A percentile compares a stretch with the other conserved stretches of the same genome.
These are phyloP conservation scores for zebrafish (Danio rerio) DNA, from an alignment of 2,113 vertebrate genomes.

Conservation along the genomic window GRCz12tu NC_133199.1:6196001-6196500, in stretches of 20 bases:
- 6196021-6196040: conserved; percentile 15
- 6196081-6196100: neutral
- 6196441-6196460: too few species aligned
- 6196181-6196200: conserved; percentile 34
- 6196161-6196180: neutral
- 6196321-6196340: too few species aligned
- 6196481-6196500: too few species aligned
- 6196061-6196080: neutral
- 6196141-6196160: neutral
- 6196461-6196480: too few species aligned
- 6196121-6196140: neutral
- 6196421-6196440: too few species aligned
- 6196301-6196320: too few species aligned
- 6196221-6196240: neutral
- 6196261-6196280: neutral
- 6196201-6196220: neutral
- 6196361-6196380: too few species aligned
- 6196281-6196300: neutral
- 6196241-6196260: too few species aligned
- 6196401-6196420: too few species aligned
- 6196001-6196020: neutral
- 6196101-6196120: conserved; percentile 28
- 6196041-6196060: neutral
- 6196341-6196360: too few species aligned
- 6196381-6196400: too few species aligned